Percentiles rank a stretch among this genome's conserved stretches.
phyloP scores from a whole-genome alignment of 2,113 vertebrate genomes.

The Megaleporinus macrocephalus region DNA sequence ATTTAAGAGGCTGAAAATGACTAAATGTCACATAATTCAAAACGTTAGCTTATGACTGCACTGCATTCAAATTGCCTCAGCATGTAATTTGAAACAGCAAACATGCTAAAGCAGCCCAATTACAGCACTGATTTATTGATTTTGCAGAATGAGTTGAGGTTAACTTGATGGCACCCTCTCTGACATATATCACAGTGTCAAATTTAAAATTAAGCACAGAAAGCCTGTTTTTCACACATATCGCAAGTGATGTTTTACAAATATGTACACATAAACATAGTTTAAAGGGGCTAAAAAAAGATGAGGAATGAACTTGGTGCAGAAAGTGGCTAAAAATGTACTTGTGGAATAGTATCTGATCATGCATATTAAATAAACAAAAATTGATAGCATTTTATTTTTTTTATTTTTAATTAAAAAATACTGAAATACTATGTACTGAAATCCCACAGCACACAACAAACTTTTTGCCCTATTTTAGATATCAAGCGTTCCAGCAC shows the following conservation, averaged over 20 bases:
- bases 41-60: conserved; percentile 79
- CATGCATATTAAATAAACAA: neutral
- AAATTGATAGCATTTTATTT: neutral
- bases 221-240: conserved; percentile 70
- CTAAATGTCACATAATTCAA: conserved; percentile 77
- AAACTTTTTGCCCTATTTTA: conserved; percentile 43
- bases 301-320: conserved; percentile 15
- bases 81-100: conserved; percentile 74
- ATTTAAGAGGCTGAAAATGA: conserved; percentile 77
- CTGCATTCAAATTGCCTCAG: conserved; percentile 73
- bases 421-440: neutral
- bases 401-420: conserved; percentile 26
- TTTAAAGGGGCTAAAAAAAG: conserved; percentile 8
- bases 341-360: conserved; percentile 26
- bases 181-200: conserved; percentile 74
- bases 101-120: conserved; percentile 76
- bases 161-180: conserved; percentile 78
- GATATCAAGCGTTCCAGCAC: conserved; percentile 47
- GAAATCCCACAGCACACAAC: conserved; percentile 44
- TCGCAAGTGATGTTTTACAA: conserved; percentile 75
- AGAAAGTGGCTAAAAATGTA: conserved; percentile 23
- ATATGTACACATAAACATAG: conserved; percentile 68
- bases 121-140: conserved; percentile 82
- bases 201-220: conserved; percentile 75
- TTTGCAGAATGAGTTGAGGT: conserved; percentile 80